phyloP scores from a whole-genome alignment of 2,888 invertebrate genomes.

The Fissipunctia ypsillon region DNA sequence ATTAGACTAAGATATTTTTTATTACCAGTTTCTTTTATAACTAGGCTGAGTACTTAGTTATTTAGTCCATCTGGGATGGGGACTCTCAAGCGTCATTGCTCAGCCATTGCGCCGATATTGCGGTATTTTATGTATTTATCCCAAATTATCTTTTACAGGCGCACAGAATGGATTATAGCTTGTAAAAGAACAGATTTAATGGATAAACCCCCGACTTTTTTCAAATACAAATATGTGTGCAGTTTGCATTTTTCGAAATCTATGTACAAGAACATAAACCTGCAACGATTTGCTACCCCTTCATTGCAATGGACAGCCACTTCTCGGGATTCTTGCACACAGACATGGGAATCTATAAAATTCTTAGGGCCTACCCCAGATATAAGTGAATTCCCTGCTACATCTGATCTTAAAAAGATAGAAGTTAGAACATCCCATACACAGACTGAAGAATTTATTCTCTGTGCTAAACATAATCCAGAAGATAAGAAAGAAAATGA shows the following conservation, averaged over 20 bases:
- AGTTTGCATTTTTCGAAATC: slow-evolving; percentile 14
- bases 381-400: background rate
- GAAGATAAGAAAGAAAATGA: slow-evolving; percentile 3
- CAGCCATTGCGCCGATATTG: background rate
- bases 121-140: background rate
- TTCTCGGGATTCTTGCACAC: slow-evolving; percentile 14
- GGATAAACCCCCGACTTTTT: background rate
- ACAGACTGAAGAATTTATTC: slow-evolving; percentile 18
- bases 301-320: background rate
- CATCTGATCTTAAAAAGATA: background rate
- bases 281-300: background rate
- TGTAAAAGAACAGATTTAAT: slow-evolving; percentile 25
- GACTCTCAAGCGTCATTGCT: background rate
- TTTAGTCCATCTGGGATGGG: background rate
- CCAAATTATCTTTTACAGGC: slow-evolving; percentile 23
- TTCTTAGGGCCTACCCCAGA: background rate
- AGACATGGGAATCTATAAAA: slow-evolving; percentile 21
- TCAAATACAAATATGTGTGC: slow-evolving; percentile 27
- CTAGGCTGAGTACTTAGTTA: too few relatives aligned
- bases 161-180: slow-evolving; percentile 17
- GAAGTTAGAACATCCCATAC: slow-evolving; percentile 3
- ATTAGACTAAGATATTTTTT: too few relatives aligned
- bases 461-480: background rate
- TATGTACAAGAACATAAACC: background rate
- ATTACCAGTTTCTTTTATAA: background rate